These are phyloP conservation scores for Agrotis clavis DNA, from an alignment of 2,888 invertebrate species.

Conservation along the genomic window DNA sequence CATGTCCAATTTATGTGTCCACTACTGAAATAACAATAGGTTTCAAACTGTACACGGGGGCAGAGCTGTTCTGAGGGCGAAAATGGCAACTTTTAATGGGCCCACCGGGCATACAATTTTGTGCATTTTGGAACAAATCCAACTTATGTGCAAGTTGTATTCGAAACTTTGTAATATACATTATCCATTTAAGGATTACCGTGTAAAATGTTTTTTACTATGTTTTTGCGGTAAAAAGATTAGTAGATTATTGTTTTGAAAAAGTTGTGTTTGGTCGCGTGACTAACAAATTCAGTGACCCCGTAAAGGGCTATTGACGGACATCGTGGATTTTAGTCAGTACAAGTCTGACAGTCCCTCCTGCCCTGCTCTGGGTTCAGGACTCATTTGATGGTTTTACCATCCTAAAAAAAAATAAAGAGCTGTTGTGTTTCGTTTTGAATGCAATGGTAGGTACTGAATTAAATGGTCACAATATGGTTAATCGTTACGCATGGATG, in stretches of 20 bases:
- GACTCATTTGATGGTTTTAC: no score
- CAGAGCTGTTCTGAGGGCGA: constrained; percentile 73
- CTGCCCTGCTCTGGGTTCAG: no score
- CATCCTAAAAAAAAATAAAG: no score
- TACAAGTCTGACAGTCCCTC: no score
- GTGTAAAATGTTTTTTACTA: constrained; percentile 4
- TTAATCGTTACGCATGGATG: no score
- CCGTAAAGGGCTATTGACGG: no score
- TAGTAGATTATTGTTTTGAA: no score
- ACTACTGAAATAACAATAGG: constrained; percentile 76
- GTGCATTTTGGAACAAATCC: constrained; percentile 77
- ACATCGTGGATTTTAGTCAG: no score
- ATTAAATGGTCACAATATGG: no score
- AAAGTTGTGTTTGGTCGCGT: no score
- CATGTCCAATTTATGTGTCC: constrained; percentile 71
- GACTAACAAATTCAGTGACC: no score
- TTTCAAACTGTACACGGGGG: constrained; percentile 67
- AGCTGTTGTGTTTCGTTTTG: neutral
- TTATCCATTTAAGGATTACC: constrained; percentile 52
- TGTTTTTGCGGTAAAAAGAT: neutral
- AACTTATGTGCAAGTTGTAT: constrained; percentile 66
- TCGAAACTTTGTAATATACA: constrained; percentile 49
- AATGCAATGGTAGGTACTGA: neutral
- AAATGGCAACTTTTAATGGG: constrained; percentile 84
- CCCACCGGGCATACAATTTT: constrained; percentile 76